These are phyloP conservation scores for Sparidentex hasta DNA, from an alignment of 2,797 vertebrate genomes.

Conservation along the genomic window DNA sequence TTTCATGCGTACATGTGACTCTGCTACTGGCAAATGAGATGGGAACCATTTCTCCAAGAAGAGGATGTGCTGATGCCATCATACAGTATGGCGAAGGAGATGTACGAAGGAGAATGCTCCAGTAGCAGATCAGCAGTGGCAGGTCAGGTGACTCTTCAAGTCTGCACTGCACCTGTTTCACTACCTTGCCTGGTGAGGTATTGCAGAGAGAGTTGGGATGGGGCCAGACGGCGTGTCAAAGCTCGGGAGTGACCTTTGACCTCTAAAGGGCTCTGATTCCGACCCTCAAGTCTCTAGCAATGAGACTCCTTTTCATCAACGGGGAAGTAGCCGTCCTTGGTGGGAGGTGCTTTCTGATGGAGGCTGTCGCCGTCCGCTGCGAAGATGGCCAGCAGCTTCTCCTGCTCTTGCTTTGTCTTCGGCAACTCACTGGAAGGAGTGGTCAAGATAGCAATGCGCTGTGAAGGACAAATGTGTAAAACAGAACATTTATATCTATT, in stretches of 20 bases:
- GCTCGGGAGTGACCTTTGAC: slow-evolving; percentile 47
- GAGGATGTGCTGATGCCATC: slow-evolving; percentile 20
- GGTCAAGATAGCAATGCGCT: slow-evolving; percentile 78
- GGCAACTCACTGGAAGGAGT: slow-evolving; percentile 82
- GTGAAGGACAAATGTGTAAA: slow-evolving; percentile 9
- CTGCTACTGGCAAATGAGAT: slow-evolving; percentile 54
- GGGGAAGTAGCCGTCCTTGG: slow-evolving; percentile 80
- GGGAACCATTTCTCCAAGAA: slow-evolving; percentile 28
- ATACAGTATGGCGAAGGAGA: slow-evolving; percentile 34
- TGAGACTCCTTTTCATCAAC: slow-evolving; percentile 84
- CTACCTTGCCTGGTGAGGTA: slow-evolving; percentile 75
- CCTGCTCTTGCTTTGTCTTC: slow-evolving; percentile 80
- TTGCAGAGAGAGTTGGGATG: slow-evolving; percentile 48
- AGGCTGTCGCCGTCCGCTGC: slow-evolving; percentile 71
- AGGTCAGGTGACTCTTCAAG: slow-evolving; percentile 34
- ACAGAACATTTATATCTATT: neutral
- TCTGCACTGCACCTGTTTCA: slow-evolving; percentile 44
- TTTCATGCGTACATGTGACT: slow-evolving; percentile 48
- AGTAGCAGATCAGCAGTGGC: slow-evolving; percentile 54
- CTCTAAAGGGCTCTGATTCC: slow-evolving; percentile 20
- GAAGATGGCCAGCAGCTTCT: slow-evolving; percentile 77
- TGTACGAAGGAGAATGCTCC: slow-evolving; percentile 38
- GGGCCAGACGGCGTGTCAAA: slow-evolving; percentile 32
- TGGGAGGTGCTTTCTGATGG: slow-evolving; percentile 70
- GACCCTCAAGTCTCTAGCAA: slow-evolving; percentile 71